Conservation (phyloP, 2,888 invertebrate species). For the Spicauda simplicius region DNA sequence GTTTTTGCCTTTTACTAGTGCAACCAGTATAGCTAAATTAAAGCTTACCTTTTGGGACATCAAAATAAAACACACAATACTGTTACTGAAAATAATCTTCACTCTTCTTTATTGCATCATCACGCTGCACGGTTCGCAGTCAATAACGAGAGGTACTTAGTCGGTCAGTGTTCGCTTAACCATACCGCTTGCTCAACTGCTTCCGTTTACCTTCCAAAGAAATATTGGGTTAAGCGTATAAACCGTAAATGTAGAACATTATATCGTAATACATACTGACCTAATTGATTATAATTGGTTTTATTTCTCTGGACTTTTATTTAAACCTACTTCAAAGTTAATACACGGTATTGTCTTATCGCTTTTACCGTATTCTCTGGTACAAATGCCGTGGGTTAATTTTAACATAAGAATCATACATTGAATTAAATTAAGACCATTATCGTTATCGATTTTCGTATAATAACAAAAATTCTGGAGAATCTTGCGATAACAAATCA, state of each 20-base stretch:
- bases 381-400: neutral
- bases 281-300: neutral
- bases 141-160: slow-evolving; percentile 3
- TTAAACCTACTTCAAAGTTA: neutral
- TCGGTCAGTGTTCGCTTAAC: slow-evolving; percentile 23
- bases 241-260: slow-evolving; percentile 1
- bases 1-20: neutral
- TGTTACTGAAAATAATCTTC: neutral
- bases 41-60: neutral
- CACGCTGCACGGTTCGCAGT: neutral
- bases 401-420: neutral
- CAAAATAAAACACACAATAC: too few relatives aligned
- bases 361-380: neutral
- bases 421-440: neutral
- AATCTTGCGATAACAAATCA: neutral
- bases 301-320: neutral
- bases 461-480: neutral
- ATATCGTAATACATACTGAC: neutral
- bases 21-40: neutral
- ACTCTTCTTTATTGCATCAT: slow-evolving; percentile 18
- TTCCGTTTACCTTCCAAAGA: slow-evolving; percentile 30
- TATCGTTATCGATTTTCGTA: neutral
- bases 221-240: slow-evolving; percentile 11
- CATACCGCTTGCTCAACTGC: slow-evolving; percentile 29
- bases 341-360: neutral